A percentile compares a stretch with the other conserved stretches of the same genome.
Evolutionary conservation across 2,113 vertebrate species (phyloP).

Genomic region (Rana temporaria): DNA sequence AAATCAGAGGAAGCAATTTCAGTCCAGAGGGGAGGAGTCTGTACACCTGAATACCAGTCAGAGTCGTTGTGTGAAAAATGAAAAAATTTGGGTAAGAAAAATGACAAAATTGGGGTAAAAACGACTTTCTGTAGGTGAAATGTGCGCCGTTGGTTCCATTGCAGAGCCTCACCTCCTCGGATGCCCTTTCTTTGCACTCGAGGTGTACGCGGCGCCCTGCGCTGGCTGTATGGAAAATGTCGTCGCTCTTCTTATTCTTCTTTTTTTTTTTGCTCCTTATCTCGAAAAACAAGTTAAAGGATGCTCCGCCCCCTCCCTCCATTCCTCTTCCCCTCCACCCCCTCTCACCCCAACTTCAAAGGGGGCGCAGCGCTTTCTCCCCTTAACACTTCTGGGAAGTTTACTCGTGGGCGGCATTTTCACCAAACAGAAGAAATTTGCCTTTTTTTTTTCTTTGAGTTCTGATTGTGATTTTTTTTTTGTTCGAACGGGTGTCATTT

Average conservation of each 20-base stretch:
- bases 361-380: constrained; percentile 27
- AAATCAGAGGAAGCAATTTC: too few relatives aligned
- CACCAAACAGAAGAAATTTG: constrained; percentile 6
- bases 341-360: constrained; percentile 54
- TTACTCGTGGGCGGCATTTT: constrained; percentile 23
- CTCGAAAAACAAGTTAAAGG: constrained; percentile 62
- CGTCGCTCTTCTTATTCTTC: neutral
- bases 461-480: neutral
- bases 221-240: constrained; percentile 17
- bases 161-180: too few relatives aligned
- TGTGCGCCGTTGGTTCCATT: too few relatives aligned
- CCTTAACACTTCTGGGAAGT: constrained; percentile 47
- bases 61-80: too few relatives aligned
- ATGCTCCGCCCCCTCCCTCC: constrained; percentile 59
- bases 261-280: constrained; percentile 2
- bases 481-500: neutral
- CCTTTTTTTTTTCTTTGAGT: neutral
- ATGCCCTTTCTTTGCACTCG: too few relatives aligned
- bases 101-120: too few relatives aligned
- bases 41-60: too few relatives aligned
- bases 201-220: too few relatives aligned
- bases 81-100: too few relatives aligned
- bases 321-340: constrained; percentile 44
- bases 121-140: too few relatives aligned
- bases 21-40: too few relatives aligned